phyloP scores from a whole-genome alignment of 1,140 invertebrate genomes.

The Sitobion miscanthi region DNA sequence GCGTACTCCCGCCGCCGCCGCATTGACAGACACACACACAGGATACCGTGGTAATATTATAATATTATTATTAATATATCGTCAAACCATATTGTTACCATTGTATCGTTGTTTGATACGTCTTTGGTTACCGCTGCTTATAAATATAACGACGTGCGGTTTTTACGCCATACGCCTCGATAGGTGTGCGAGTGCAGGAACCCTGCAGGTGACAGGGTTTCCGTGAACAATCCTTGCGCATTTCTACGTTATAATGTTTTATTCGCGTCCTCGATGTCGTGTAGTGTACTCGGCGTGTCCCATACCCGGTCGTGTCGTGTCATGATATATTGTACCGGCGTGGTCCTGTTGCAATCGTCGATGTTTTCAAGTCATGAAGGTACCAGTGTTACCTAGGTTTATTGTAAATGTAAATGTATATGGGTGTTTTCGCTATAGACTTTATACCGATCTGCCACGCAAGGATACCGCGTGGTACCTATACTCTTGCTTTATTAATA shows the following conservation, averaged over 20 bases:
- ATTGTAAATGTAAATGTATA: neutral
- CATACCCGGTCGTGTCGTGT: neutral
- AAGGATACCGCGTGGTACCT: neutral
- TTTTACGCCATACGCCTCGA: too few species aligned
- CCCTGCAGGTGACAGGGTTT: too few species aligned
- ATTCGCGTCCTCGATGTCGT: neutral
- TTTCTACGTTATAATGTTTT: neutral
- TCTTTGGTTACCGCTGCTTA: too few species aligned
- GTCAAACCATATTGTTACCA: neutral
- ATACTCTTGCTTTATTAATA: neutral
- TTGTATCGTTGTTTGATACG: neutral
- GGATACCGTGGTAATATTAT: slow-evolving; percentile 44
- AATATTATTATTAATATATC: neutral
- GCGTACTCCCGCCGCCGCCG: neutral
- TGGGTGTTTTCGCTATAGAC: neutral
- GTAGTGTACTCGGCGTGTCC: neutral
- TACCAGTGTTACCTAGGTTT: neutral
- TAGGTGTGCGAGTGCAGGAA: too few species aligned
- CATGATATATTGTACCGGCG: neutral
- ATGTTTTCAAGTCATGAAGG: neutral
- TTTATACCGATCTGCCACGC: too few species aligned
- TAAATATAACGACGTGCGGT: too few species aligned
- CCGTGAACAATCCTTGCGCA: neutral
- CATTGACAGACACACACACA: neutral
- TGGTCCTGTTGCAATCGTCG: neutral